Evolutionary conservation across 2,888 invertebrate species (phyloP).

Genomic region (Eutolmus rufibarbis): DNA sequence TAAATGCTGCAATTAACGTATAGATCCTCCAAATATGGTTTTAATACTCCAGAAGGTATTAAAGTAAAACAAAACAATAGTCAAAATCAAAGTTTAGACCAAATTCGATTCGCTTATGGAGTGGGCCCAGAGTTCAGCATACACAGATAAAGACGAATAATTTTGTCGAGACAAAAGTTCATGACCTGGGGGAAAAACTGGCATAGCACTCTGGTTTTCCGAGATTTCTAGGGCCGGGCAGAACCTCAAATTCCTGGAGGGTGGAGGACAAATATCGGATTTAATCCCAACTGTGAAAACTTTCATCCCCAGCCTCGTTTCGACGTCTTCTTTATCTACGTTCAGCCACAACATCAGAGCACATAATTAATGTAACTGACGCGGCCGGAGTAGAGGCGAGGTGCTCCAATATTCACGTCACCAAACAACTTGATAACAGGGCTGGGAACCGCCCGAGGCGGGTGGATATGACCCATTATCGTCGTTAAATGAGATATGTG

Average conservation of each 20-base stretch:
- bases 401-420: constrained; percentile 7
- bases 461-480: neutral
- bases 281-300: neutral
- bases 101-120: neutral
- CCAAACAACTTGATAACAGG: constrained; percentile 4
- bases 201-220: neutral
- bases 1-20: neutral
- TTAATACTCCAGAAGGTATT: neutral
- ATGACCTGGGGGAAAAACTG: neutral
- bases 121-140: neutral
- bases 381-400: neutral
- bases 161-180: neutral
- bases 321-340: neutral
- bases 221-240: neutral
- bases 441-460: neutral
- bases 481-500: constrained; percentile 13
- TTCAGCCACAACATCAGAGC: constrained; percentile 3
- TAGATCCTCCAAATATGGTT: neutral
- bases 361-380: constrained; percentile 9
- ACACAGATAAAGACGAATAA: neutral
- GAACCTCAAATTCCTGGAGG: neutral
- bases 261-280: constrained; percentile 3
- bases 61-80: neutral
- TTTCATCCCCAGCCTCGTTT: neutral
- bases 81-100: neutral